phyloP scores from a whole-genome alignment of 2,797 vertebrate genomes.

The Sparus aurata region DNA sequence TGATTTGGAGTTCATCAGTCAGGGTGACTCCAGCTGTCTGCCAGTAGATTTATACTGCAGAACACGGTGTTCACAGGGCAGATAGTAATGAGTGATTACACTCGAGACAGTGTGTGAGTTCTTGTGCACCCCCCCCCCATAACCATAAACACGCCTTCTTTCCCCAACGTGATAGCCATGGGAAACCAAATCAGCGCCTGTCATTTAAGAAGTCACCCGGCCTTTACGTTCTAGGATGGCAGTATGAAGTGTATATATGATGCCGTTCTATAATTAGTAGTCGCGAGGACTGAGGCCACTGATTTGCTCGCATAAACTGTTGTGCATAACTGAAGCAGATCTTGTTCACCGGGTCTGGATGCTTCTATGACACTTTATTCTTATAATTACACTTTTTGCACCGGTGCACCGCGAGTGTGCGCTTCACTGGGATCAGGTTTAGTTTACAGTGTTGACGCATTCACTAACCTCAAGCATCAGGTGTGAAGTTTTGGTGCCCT shows the following conservation, averaged over 20 bases:
- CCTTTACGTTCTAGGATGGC: conserved; percentile 65
- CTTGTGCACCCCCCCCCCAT: conserved; percentile 28
- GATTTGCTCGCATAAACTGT: conserved; percentile 59
- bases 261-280: conserved; percentile 77
- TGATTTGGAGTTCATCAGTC: conserved; percentile 73
- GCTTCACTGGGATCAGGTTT: conserved; percentile 30
- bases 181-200: conserved; percentile 78
- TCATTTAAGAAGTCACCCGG: conserved; percentile 66
- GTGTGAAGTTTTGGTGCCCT: conserved; percentile 50
- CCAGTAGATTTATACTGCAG: conserved; percentile 75
- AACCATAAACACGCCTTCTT: conserved; percentile 66
- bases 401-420: not conserved
- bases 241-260: conserved; percentile 65
- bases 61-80: conserved; percentile 65
- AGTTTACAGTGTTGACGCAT: conserved; percentile 31
- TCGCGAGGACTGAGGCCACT: conserved; percentile 57
- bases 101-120: conserved; percentile 32
- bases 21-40: conserved; percentile 76
- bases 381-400: conserved; percentile 3
- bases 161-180: conserved; percentile 66
- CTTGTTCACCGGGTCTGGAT: conserved; percentile 23
- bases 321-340: conserved; percentile 27
- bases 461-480: not conserved
- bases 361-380: conserved; percentile 8
- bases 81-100: conserved; percentile 79